Evolutionary conservation across 2,888 invertebrate genomes (phyloP).

Genomic region (Petrolisthes manimaculis): DNA sequence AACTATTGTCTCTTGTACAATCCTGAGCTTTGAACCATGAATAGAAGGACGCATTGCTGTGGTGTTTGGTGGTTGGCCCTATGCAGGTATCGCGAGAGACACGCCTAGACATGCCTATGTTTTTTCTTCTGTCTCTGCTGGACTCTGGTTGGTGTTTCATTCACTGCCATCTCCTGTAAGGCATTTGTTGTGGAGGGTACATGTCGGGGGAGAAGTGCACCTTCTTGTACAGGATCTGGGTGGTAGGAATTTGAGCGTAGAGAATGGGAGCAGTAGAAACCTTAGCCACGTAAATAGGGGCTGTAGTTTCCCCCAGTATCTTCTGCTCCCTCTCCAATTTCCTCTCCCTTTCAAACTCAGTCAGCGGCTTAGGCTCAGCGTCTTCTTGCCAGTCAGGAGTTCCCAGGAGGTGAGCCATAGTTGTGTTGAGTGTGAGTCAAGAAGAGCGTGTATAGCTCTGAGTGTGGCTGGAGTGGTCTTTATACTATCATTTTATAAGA

Average conservation of each 20-base stretch:
- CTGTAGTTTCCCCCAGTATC: neutral
- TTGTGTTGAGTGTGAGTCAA: too few relatives aligned
- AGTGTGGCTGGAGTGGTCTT: too few relatives aligned
- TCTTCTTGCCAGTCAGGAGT: neutral
- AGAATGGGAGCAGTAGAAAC: neutral
- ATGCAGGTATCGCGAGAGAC: too few relatives aligned
- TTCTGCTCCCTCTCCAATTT: neutral
- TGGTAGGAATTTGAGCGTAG: neutral
- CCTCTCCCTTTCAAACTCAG: neutral
- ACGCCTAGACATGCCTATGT: too few relatives aligned
- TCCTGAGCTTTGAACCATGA: too few relatives aligned
- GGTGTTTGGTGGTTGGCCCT: too few relatives aligned
- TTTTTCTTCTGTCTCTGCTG: too few relatives aligned
- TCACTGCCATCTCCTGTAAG: neutral
- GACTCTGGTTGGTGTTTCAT: neutral
- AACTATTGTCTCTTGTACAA: too few relatives aligned
- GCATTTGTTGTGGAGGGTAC: neutral
- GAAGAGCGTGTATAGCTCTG: too few relatives aligned
- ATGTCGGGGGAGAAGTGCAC: neutral
- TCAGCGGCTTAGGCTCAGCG: neutral
- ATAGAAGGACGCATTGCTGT: too few relatives aligned
- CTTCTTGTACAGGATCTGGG: neutral
- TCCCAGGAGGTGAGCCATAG: neutral
- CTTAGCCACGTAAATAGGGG: neutral
- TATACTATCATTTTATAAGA: too few relatives aligned